Conservation (phyloP, 2,888 invertebrate species). For the Proisotoma minuta region DNA sequence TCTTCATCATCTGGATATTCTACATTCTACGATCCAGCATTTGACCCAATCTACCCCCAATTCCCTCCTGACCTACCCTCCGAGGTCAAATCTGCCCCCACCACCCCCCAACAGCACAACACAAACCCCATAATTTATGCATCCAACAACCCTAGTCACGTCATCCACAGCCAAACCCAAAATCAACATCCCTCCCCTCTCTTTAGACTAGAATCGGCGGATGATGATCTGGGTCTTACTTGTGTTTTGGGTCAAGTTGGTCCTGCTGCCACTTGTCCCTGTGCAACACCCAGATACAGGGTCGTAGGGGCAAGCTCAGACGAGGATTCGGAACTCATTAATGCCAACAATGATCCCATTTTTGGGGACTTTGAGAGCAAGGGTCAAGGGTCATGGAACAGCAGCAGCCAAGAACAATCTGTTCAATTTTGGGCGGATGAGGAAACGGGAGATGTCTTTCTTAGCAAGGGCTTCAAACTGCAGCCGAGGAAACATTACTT, state of each 20-base stretch:
- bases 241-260: constrained; percentile 49
- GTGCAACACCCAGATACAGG: constrained; percentile 48
- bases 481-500: constrained; percentile 39
- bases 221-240: constrained; percentile 49
- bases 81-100: constrained; percentile 5
- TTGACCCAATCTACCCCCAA: constrained; percentile 16
- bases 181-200: constrained; percentile 33
- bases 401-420: too few relatives aligned
- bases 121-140: too few relatives aligned
- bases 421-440: constrained; percentile 46
- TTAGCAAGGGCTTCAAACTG: constrained; percentile 42
- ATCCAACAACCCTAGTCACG: not conserved
- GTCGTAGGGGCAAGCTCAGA: constrained; percentile 38
- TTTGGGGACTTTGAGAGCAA: too few relatives aligned
- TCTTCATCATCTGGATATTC: constrained; percentile 9
- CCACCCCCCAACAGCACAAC: not conserved
- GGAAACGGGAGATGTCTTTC: constrained; percentile 48
- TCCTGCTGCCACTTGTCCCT: constrained; percentile 49
- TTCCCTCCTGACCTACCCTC: constrained; percentile 12
- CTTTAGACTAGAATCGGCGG: constrained; percentile 48
- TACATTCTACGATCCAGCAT: constrained; percentile 11
- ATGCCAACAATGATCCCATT: too few relatives aligned
- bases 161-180: not conserved
- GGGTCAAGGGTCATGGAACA: too few relatives aligned
- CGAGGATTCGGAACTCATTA: not conserved